phyloP scores from a whole-genome alignment of 2,113 vertebrate genomes.

The Alouatta palliata region DNA sequence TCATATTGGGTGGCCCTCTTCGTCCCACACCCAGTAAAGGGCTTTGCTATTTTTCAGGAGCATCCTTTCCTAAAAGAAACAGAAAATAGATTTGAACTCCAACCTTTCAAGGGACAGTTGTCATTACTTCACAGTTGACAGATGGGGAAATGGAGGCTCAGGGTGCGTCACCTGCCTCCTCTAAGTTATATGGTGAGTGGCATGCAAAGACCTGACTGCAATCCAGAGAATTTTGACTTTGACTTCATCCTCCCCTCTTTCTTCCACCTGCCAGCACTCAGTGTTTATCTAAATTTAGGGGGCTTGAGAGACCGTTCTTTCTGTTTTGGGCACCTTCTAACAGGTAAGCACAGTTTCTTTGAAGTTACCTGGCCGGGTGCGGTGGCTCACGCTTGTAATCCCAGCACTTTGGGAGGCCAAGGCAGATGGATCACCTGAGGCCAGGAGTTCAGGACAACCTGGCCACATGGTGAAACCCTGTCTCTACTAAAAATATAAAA shows the following conservation, averaged over 20 bases:
- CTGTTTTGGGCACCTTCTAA: background rate
- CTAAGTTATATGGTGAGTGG: background rate
- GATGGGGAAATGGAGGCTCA: background rate
- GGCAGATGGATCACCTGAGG: no score
- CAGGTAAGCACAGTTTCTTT: background rate
- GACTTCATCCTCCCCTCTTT: background rate
- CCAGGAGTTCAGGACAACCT: no score
- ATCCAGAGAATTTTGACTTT: background rate
- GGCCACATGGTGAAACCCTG: no score
- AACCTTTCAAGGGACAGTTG: background rate
- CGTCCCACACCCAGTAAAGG: background rate
- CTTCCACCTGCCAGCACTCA: no score
- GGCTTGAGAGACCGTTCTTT: background rate
- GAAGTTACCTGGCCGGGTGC: background rate
- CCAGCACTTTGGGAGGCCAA: no score
- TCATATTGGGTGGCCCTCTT: slow-evolving; percentile 16
- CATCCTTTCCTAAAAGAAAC: background rate
- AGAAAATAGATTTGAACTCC: background rate
- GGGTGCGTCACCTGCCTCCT: background rate
- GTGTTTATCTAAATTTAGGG: background rate
- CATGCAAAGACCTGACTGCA: background rate
- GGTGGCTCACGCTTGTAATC: no score
- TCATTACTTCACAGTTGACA: background rate
- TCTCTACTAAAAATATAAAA: no score
- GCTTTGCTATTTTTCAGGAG: background rate